Evolutionary conservation across 2,797 vertebrate genomes (phyloP), one percentile per base, ranked within the genome.

Genomic region (Sphenopsis melanotis): DNA sequence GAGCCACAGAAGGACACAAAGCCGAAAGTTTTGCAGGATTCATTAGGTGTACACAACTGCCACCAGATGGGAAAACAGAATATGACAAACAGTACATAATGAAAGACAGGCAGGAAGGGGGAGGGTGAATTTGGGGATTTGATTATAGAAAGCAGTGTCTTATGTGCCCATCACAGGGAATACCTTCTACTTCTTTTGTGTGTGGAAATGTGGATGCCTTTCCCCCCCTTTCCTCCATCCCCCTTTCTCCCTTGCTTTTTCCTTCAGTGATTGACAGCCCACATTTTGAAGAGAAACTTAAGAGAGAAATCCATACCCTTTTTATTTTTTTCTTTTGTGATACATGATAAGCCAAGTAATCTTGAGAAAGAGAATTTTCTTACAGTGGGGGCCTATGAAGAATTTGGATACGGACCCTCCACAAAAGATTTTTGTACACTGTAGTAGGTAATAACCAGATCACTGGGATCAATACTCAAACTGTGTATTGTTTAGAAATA

Each of bases 1-100:
- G 88, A 95, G 88, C 57, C 63, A 83, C 74, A 94, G 77, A 61
- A 52, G 49, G 83, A 94, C 64, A 32, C 12, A 12, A 49, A 90
- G 87, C 52, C 29, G 34, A 83, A 97, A 95, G 50, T 96, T 97
- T 87, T 83, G 83, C 88, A 94, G 83, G 72, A 59, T 76, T 92
- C 89, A 72, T 79, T 82, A 88, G 88, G 81, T 74, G 82, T 94
- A 91, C 71, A 69, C 83, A 96, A 34, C 75, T 94, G 83, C 78
- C 77, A 95, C 82, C 94, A 95, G 82, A 95, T 81, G 82, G 90
- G 90, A 95, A 95, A 97, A 93, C 42, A 81, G 95, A 95, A 89
- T 83, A 95, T 88, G 91, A 94, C 91, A 95, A 85, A 95, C 50
- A 63, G 30, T 11, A 46, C 1, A 2, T 27, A 94, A 68, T 61